Conservation (phyloP, 2,113 vertebrate species). For the Amphiprion percula region DNA sequence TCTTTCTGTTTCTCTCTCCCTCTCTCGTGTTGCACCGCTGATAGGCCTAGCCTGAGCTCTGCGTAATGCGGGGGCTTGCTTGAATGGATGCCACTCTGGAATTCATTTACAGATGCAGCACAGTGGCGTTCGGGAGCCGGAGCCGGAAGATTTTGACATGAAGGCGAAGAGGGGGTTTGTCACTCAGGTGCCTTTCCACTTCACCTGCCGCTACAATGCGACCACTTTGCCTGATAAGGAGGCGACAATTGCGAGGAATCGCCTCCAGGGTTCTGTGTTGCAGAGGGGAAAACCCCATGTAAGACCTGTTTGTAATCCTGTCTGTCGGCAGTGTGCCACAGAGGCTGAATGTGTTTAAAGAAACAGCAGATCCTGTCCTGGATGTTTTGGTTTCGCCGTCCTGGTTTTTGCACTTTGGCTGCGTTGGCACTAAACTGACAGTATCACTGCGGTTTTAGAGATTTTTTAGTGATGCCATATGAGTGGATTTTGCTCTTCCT, state of each 20-base stretch:
- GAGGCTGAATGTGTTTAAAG: constrained; percentile 12
- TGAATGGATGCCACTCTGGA: constrained; percentile 74
- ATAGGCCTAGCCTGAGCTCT: constrained; percentile 68
- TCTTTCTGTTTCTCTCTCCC: constrained; percentile 58
- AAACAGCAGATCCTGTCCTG: constrained; percentile 29
- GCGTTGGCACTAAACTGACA: constrained; percentile 1
- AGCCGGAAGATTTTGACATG: constrained; percentile 33
- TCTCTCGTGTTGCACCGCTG: constrained; percentile 46
- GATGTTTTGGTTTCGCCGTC: constrained; percentile 17
- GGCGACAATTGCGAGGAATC: constrained; percentile 47
- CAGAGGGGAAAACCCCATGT: constrained; percentile 58
- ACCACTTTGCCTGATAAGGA: constrained; percentile 51
- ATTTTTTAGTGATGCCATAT: background rate
- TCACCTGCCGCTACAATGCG: background rate
- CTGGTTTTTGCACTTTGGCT: background rate
- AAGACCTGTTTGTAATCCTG: constrained; percentile 71
- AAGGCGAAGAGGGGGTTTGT: constrained; percentile 15
- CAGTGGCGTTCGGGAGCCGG: constrained; percentile 32
- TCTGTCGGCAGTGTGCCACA: constrained; percentile 23
- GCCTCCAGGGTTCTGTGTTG: constrained; percentile 42
- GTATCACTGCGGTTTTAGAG: constrained; percentile 15
- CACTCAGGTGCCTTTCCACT: background rate
- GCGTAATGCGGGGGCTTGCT: constrained; percentile 74
- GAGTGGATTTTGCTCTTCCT: constrained; percentile 36
- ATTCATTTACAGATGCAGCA: constrained; percentile 71